A percentile compares a stretch with the other conserved stretches of the same genome.
phyloP scores from a whole-genome alignment of 2,888 invertebrate species.

The Leptothorax acervorum region DNA sequence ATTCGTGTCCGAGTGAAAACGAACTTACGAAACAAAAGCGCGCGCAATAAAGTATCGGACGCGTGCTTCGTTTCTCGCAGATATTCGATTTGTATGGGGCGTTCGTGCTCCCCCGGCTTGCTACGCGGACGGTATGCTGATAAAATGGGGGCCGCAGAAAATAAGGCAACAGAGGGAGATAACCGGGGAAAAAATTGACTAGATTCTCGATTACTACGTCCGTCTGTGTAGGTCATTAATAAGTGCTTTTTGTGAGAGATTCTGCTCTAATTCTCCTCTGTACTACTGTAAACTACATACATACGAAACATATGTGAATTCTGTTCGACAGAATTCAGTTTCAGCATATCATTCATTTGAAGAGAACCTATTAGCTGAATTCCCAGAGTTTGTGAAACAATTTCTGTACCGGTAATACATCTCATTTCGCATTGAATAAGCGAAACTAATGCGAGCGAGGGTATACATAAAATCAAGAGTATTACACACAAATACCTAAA shows the following conservation, averaged over 20 bases:
- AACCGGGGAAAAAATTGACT: constrained; percentile 7
- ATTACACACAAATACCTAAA: constrained; percentile 34
- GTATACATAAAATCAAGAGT: constrained; percentile 7
- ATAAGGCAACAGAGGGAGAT: constrained; percentile 22
- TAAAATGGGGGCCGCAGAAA: background rate
- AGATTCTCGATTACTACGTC: constrained; percentile 20
- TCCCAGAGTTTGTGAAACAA: background rate
- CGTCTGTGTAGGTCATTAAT: background rate
- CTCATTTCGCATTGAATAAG: constrained; percentile 9
- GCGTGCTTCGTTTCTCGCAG: constrained; percentile 37
- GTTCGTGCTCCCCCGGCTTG: constrained; percentile 3
- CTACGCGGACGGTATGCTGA: constrained; percentile 46
- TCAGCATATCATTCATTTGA: background rate
- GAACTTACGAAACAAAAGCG: constrained; percentile 50
- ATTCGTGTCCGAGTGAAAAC: constrained; percentile 44
- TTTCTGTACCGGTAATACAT: background rate
- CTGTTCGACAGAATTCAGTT: background rate
- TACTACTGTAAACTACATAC: background rate
- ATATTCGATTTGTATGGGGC: constrained; percentile 47
- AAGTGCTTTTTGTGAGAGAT: background rate
- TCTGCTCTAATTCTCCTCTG: background rate
- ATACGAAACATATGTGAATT: background rate
- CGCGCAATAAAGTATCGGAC: constrained; percentile 46
- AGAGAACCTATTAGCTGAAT: constrained; percentile 6
- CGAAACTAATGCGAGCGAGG: background rate